These are phyloP conservation scores for Apis laboriosa DNA, from an alignment of 1,140 invertebrate species.

Conservation along the genomic window DNA sequence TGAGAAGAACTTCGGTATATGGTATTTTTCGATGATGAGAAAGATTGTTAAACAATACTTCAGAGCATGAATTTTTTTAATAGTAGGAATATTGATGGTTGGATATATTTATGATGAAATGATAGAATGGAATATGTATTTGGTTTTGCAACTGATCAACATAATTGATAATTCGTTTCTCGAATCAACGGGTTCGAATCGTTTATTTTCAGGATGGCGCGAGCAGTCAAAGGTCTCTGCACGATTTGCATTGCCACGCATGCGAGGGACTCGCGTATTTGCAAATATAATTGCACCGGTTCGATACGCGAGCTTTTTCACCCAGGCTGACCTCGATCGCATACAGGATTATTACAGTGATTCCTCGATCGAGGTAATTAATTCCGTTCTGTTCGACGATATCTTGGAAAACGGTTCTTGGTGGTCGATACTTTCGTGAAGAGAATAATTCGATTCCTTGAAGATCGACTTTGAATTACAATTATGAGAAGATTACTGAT, in stretches of 20 bases:
- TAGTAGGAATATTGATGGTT: no score
- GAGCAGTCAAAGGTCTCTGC: background rate
- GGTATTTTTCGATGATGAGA: no score
- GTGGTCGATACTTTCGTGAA: background rate
- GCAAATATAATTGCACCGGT: constrained; percentile 21
- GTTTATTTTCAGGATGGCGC: background rate
- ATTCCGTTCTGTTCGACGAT: background rate
- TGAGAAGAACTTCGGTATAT: no score
- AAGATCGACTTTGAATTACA: background rate
- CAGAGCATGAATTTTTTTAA: no score
- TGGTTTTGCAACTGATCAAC: background rate
- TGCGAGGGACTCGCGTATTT: background rate
- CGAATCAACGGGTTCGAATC: background rate
- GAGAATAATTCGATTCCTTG: background rate
- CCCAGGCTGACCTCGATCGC: background rate
- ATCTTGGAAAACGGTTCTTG: background rate
- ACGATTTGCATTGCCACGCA: constrained; percentile 1
- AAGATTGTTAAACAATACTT: no score
- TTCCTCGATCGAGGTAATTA: constrained; percentile 11
- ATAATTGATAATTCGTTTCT: constrained; percentile 8
- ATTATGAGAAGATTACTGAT: background rate
- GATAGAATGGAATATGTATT: background rate
- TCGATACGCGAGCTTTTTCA: background rate
- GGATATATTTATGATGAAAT: no score
- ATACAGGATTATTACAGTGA: constrained; percentile 2